Evolutionary conservation across 2,113 vertebrate genomes (phyloP).

Genomic region (Microcebus tavaratra): DNA sequence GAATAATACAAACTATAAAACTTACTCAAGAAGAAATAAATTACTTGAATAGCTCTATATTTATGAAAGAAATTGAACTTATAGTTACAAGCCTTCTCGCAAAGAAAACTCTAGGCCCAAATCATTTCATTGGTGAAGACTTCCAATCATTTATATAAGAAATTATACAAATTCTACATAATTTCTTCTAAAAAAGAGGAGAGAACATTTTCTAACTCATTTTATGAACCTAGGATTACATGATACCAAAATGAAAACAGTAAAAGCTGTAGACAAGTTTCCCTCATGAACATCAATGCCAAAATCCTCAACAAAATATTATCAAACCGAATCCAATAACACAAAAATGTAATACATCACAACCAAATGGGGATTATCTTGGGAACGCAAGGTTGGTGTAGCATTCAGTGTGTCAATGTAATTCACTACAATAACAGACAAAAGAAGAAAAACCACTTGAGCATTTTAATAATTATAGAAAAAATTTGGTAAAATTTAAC

Average conservation of each 20-base stretch:
- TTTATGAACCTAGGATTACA: not conserved
- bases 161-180: too few relatives aligned
- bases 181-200: too few relatives aligned
- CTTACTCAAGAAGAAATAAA: too few relatives aligned
- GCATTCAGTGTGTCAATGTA: not conserved
- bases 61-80: too few relatives aligned
- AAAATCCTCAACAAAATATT: not conserved
- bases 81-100: too few relatives aligned
- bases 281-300: not conserved
- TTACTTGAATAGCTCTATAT: too few relatives aligned
- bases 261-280: not conserved
- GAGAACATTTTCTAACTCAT: not conserved
- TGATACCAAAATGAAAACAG: not conserved
- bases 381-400: not conserved
- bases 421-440: not conserved
- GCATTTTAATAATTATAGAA: not conserved
- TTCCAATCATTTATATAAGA: too few relatives aligned
- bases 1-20: too few relatives aligned
- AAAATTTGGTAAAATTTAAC: not conserved
- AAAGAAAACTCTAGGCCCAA: too few relatives aligned
- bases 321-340: not conserved
- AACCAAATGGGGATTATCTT: not conserved
- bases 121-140: too few relatives aligned
- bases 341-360: not conserved
- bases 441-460: slow-evolving; percentile 28